These are phyloP conservation scores for Peromyscus attwateri DNA, from an alignment of 2,797 vertebrate species.

Conservation along the genomic window DNA sequence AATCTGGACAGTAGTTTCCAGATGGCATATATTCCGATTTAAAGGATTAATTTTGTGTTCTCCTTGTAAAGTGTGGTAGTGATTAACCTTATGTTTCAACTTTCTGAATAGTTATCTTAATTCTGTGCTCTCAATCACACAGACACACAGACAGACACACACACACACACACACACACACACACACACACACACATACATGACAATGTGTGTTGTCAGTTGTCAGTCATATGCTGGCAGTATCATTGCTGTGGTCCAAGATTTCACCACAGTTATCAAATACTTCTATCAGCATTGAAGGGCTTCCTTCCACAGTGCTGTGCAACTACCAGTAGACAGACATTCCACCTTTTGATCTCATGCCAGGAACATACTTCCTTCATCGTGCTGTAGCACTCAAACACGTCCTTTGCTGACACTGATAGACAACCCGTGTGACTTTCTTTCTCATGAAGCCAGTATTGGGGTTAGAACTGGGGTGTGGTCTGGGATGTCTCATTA, in stretches of 20 bases:
- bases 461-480: slow-evolving; percentile 40
- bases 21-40: not conserved
- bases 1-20: slow-evolving; percentile 50
- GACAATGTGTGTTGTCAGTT: not conserved
- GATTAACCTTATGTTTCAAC: slow-evolving; percentile 19
- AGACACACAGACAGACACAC: not conserved
- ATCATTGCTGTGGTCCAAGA: slow-evolving; percentile 4
- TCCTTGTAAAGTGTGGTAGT: not conserved
- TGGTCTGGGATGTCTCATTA: slow-evolving; percentile 31
- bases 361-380: not conserved
- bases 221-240: slow-evolving; percentile 4
- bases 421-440: slow-evolving; percentile 36
- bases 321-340: not conserved
- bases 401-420: slow-evolving; percentile 48
- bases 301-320: not conserved
- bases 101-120: not conserved
- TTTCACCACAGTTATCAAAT: slow-evolving; percentile 57
- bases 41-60: not conserved
- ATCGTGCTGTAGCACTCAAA: not conserved
- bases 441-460: slow-evolving; percentile 53
- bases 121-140: slow-evolving; percentile 14
- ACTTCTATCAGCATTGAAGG: slow-evolving; percentile 30
- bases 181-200: not conserved
- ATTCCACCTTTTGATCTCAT: not conserved
- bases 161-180: not conserved